Evolutionary conservation across 2,888 invertebrate species (phyloP), one percentile per base, ranked within the genome.

Genomic region (Phalera bucephala): DNA sequence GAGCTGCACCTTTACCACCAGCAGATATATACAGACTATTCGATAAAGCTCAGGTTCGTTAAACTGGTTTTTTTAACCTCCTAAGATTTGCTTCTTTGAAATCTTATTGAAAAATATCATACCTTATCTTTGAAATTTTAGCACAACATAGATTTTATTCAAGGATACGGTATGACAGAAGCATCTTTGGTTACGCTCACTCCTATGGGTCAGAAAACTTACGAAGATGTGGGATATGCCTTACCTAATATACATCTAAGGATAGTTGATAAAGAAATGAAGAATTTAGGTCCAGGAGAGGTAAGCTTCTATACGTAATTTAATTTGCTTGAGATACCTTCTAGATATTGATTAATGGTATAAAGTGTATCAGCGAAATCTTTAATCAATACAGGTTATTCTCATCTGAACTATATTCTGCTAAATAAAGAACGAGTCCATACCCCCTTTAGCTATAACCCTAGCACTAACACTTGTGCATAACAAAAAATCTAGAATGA

Each of bases 91-190:
- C 7, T n/a, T n/a, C n/a, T n/a, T n/a, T n/a, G n/a, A n/a, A n/a
- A n/a, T n/a, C n/a, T n/a, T n/a, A n/a, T n/a, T n/a, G n/a, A n/a
- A n/a, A n/a, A n/a, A n/a, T n/a, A n/a, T n/a, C n/a, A n/a, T n/a
- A n/a, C n/a, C n/a, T n/a, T n/a, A n/a, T 1, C 3, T 17, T 17
- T 5, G 5, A 0, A 14, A 22, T 67, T 65, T 6, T 61, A 87
- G 86, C 59, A 53, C 1, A 53, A 67, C 0, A 28, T 76, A 1
- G 41, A 55, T 1, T 77, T 90, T 15, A 12, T 52, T 9, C 88
- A 93, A 89, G 93, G 91, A 3, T 93, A 93, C 59, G 95, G 95
- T 2, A 82, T 95, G 81, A 94, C 95, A 0, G 95, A 95, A 74
- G 80, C 93, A 0, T 90, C 94, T 0, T 82, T 91, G 0, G 79